Conservation (phyloP, 2,113 vertebrate species). For the Orthonyx spaldingii region DNA sequence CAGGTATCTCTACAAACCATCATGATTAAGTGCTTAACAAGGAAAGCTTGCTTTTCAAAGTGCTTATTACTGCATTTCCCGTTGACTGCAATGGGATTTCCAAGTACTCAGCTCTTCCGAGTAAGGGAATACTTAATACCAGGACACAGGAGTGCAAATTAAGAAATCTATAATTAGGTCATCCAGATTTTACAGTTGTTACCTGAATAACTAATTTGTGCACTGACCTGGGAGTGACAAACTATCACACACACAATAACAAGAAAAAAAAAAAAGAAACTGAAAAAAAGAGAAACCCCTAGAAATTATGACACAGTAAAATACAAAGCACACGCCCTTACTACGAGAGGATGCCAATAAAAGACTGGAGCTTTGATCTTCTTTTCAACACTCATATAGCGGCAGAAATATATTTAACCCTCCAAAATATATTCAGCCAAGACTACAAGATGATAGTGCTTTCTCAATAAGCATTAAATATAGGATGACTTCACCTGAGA, state of each 20-base stretch:
- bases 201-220: background rate
- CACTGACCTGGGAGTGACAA: background rate
- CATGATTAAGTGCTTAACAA: background rate
- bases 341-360: background rate
- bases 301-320: background rate
- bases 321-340: background rate
- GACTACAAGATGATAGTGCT: background rate
- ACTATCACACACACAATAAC: background rate
- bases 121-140: constrained; percentile 8
- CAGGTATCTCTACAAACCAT: background rate
- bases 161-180: background rate
- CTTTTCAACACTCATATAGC: background rate
- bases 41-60: background rate
- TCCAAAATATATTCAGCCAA: background rate
- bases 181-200: background rate
- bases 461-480: constrained; percentile 3
- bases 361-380: background rate
- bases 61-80: constrained; percentile 27
- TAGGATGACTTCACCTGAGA: constrained; percentile 25
- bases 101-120: constrained; percentile 13
- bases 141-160: constrained; percentile 3
- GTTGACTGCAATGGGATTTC: constrained; percentile 32
- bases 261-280: background rate
- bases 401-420: background rate
- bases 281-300: background rate